Conservation (phyloP, 2,797 vertebrate genomes). For the Micrastur ruficollis region DNA sequence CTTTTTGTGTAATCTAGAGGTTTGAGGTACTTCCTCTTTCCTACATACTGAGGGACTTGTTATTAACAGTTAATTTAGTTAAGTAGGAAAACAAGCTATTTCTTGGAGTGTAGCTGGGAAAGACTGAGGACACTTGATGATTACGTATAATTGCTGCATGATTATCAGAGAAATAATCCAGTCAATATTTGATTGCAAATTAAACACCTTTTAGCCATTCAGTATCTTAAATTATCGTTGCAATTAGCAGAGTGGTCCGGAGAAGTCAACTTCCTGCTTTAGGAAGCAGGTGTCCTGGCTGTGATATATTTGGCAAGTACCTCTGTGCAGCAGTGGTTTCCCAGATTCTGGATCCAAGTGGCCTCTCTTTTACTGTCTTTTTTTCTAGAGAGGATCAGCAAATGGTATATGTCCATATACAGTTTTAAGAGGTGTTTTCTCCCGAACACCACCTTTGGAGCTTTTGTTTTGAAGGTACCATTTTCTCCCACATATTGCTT, state of each 20-base stretch:
- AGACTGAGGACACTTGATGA: background rate
- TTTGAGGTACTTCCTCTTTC: slow-evolving; percentile 2
- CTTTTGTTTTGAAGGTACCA: background rate
- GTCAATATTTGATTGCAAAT: background rate
- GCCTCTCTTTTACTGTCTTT: background rate
- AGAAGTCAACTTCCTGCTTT: background rate
- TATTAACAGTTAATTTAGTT: slow-evolving; percentile 4
- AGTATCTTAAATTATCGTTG: background rate
- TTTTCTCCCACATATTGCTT: background rate
- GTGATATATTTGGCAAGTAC: background rate
- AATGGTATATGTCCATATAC: background rate
- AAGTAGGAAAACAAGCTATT: slow-evolving; percentile 1
- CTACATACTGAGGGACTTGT: background rate
- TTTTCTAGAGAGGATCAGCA: background rate
- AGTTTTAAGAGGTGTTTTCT: background rate
- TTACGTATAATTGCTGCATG: background rate
- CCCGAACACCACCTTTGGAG: background rate
- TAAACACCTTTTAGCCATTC: background rate
- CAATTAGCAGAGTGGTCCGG: background rate
- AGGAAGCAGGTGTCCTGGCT: background rate
- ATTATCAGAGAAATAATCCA: slow-evolving; percentile 9
- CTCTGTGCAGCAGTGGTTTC: background rate
- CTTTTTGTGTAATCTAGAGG: slow-evolving; percentile 1
- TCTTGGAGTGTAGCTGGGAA: background rate
- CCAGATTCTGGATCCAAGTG: background rate